phyloP scores from a whole-genome alignment of 2,113 vertebrate species.

The Eulacestoma nigropectus region DNA sequence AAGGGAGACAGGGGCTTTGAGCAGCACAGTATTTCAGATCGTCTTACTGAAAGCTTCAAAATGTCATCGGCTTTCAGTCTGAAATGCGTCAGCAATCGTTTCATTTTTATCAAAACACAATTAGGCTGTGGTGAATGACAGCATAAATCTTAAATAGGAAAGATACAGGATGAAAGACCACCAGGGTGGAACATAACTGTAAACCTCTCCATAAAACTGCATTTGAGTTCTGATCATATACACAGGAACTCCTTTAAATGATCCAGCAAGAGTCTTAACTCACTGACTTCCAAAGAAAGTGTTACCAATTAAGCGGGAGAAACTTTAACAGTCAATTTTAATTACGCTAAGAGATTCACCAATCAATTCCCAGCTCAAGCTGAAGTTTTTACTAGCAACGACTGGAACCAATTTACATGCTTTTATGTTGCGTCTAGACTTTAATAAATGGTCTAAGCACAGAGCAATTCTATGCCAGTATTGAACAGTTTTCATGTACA shows the following conservation, averaged over 20 bases:
- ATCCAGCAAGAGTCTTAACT: conserved; percentile 73
- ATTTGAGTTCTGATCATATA: conserved; percentile 77
- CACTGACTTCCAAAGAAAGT: conserved; percentile 75
- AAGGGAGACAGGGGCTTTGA: conserved; percentile 26
- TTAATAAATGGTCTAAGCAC: conserved; percentile 91
- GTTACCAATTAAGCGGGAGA: conserved; percentile 79
- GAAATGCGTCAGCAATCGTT: conserved; percentile 76
- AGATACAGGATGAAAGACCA: conserved; percentile 79
- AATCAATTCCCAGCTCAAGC: conserved; percentile 74
- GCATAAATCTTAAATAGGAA: conserved; percentile 79
- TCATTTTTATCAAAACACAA: conserved; percentile 79
- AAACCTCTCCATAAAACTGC: conserved; percentile 78
- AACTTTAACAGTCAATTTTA: conserved; percentile 82
- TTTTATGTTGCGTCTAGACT: conserved; percentile 98
- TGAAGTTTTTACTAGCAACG: conserved; percentile 82
- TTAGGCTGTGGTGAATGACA: conserved; percentile 80
- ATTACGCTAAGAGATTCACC: conserved; percentile 76
- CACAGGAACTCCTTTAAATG: conserved; percentile 76
- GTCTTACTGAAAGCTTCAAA: conserved; percentile 72
- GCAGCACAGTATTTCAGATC: conserved; percentile 60
- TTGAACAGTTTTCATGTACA: conserved; percentile 65
- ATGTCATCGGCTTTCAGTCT: conserved; percentile 65
- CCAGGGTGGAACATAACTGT: conserved; percentile 77
- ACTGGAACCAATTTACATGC: conserved; percentile 87
- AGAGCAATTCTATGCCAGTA: conserved; percentile 77